These are phyloP conservation scores for Mesoclemmys tuberculata DNA, from an alignment of 2,113 vertebrate genomes.

Conservation along the genomic window DNA sequence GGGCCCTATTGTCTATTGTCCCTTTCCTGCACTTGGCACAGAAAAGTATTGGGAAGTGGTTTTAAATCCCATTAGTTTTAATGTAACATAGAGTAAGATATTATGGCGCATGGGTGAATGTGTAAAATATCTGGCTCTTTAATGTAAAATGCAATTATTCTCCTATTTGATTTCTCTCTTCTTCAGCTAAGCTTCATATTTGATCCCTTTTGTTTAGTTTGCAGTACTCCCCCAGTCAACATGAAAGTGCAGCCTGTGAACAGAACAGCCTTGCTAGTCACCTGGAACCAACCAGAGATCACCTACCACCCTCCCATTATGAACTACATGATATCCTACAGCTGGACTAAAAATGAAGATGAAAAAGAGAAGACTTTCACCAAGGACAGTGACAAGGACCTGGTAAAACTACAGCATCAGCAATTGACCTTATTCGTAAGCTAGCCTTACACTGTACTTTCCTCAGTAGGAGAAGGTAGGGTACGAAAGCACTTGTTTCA, in stretches of 20 bases:
- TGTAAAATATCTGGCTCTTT: neutral
- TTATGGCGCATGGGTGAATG: slow-evolving; percentile 36
- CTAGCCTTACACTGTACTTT: slow-evolving; percentile 23
- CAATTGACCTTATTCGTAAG: slow-evolving; percentile 20
- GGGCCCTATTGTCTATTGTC: neutral
- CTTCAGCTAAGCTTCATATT: neutral
- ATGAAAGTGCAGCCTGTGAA: slow-evolving; percentile 98
- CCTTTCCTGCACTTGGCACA: slow-evolving; percentile 31
- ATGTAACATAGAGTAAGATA: slow-evolving; percentile 39
- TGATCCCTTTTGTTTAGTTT: slow-evolving; percentile 78
- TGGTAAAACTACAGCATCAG: slow-evolving; percentile 83
- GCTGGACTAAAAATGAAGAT: slow-evolving; percentile 96
- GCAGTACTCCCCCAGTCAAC: slow-evolving; percentile 94
- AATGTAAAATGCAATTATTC: neutral
- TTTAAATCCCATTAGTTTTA: slow-evolving; percentile 61
- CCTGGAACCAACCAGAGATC: slow-evolving; percentile 91
- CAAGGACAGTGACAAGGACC: slow-evolving; percentile 92
- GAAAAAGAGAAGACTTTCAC: slow-evolving; percentile 95
- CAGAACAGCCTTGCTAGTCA: slow-evolving; percentile 89
- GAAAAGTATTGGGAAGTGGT: slow-evolving; percentile 61
- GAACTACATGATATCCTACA: slow-evolving; percentile 96
- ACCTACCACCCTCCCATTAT: slow-evolving; percentile 95
- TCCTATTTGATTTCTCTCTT: neutral
- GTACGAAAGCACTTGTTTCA: neutral
- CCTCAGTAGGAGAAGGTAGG: neutral